Evolutionary conservation across 35 echinoderm and acorn worm genomes (phyloP).

Genomic region (Lytechinus variegatus): DNA sequence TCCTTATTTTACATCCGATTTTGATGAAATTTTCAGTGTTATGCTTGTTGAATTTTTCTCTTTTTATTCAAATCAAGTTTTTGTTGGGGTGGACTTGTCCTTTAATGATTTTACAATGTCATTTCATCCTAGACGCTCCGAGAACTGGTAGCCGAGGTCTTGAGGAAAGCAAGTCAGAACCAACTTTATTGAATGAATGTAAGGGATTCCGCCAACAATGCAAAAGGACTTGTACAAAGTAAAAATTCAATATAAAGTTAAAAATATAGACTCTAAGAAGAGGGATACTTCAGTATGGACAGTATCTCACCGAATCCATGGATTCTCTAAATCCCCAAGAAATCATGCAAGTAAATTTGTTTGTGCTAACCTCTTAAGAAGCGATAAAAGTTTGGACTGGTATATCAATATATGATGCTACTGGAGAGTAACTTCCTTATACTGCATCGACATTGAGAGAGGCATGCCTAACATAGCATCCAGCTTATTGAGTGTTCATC

Average conservation of each 20-base stretch:
- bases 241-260: neutral
- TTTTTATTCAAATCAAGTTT: too few relatives aligned
- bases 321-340: neutral
- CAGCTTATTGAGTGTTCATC: too few relatives aligned
- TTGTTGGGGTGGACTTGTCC: too few relatives aligned
- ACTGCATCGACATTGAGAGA: neutral
- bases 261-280: neutral
- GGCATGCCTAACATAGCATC: too few relatives aligned
- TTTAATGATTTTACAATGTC: neutral
- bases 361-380: too few relatives aligned
- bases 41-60: too few relatives aligned
- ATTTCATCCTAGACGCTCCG: slow-evolving; percentile 71
- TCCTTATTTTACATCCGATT: too few relatives aligned
- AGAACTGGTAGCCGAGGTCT: slow-evolving; percentile 79
- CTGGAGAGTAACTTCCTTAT: neutral
- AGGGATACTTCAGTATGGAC: neutral
- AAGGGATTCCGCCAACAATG: neutral
- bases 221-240: neutral
- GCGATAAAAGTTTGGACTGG: too few relatives aligned
- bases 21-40: too few relatives aligned
- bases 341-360: too few relatives aligned
- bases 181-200: slow-evolving; percentile 52
- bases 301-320: neutral
- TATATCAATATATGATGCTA: neutral
- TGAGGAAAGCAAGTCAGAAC: slow-evolving; percentile 76